Conservation (phyloP, 2,113 vertebrate species). For the Arvicanthis niloticus region DNA sequence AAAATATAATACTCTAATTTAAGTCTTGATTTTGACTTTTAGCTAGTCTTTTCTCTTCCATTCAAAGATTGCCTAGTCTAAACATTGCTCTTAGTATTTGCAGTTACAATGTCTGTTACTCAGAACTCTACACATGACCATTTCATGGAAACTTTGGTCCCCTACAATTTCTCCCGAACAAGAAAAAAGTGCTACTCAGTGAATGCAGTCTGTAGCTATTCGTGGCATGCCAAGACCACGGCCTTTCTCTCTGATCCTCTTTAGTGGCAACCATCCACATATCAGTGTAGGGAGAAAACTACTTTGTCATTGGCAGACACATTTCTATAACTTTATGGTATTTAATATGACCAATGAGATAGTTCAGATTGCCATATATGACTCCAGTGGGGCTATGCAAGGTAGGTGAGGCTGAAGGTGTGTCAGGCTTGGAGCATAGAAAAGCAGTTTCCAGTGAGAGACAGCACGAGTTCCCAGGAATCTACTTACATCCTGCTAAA, state of each 20-base stretch:
- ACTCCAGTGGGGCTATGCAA: neutral
- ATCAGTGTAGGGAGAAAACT: slow-evolving; percentile 5
- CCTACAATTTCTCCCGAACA: neutral
- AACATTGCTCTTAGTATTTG: slow-evolving; percentile 33
- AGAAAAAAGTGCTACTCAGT: neutral
- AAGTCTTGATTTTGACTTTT: slow-evolving; percentile 4
- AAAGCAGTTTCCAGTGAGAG: neutral
- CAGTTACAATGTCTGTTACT: neutral
- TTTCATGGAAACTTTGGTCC: neutral
- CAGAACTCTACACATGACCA: slow-evolving; percentile 12
- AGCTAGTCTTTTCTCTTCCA: neutral
- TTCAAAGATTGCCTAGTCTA: neutral
- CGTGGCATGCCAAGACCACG: neutral
- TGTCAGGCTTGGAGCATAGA: neutral
- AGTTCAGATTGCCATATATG: neutral
- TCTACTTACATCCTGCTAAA: slow-evolving; percentile 10
- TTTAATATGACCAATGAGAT: neutral
- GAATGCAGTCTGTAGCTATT: neutral
- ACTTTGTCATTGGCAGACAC: slow-evolving; percentile 29
- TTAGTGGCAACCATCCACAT: neutral
- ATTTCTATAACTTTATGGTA: neutral
- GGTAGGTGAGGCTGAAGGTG: neutral
- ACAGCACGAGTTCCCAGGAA: neutral
- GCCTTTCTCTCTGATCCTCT: slow-evolving; percentile 19
- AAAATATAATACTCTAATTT: neutral